phyloP scores from a whole-genome alignment of 1,140 invertebrate genomes.

The Palaemon carinicauda region DNA sequence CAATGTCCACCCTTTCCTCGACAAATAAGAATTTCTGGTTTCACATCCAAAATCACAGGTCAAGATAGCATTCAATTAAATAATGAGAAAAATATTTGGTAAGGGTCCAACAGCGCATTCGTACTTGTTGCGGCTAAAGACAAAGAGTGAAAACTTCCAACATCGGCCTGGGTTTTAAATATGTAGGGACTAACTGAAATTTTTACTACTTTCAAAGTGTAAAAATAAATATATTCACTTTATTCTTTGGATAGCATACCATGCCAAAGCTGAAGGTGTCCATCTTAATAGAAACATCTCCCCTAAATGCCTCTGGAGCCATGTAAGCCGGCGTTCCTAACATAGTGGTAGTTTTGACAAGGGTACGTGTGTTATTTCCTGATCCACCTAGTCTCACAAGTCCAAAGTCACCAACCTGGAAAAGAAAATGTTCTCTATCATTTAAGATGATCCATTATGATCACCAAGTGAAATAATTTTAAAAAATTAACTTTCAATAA shows the following conservation, averaged over 20 bases:
- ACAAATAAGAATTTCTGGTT: too few relatives aligned
- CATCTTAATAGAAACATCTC: slow-evolving; percentile 77
- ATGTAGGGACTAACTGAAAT: too few relatives aligned
- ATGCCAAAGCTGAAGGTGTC: slow-evolving; percentile 83
- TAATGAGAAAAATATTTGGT: too few relatives aligned
- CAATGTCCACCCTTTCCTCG: too few relatives aligned
- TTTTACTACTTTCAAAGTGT: background rate
- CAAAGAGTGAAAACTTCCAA: too few relatives aligned
- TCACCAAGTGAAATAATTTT: background rate
- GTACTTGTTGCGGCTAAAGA: too few relatives aligned
- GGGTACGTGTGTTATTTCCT: slow-evolving; percentile 62
- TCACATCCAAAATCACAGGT: too few relatives aligned
- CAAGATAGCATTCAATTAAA: too few relatives aligned
- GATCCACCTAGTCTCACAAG: slow-evolving; percentile 69
- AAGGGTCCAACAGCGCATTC: too few relatives aligned
- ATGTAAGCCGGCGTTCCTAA: slow-evolving; percentile 79
- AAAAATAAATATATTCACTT: too few relatives aligned
- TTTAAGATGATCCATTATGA: background rate
- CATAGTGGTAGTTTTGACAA: slow-evolving; percentile 67
- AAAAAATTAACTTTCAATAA: too few relatives aligned
- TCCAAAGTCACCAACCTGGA: slow-evolving; percentile 79
- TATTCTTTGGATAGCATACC: slow-evolving; percentile 63
- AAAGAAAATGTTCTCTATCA: slow-evolving; percentile 46
- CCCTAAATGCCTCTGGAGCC: slow-evolving; percentile 77
- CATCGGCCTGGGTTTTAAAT: too few relatives aligned